Evolutionary conservation across 2,113 vertebrate genomes (phyloP).

Genomic region (Penelope pileata): DNA sequence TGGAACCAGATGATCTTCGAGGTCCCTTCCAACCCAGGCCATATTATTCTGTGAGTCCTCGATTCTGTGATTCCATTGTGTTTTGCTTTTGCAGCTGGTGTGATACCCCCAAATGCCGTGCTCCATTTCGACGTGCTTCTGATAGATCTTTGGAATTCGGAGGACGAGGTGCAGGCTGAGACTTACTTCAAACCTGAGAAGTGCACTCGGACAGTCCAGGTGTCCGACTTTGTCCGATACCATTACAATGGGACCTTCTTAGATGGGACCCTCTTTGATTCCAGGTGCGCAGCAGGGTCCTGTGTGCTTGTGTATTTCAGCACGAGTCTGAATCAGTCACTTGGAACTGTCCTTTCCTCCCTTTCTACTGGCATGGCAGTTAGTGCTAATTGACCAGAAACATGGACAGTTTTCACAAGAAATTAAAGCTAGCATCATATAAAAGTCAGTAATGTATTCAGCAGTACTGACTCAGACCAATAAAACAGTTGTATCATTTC

Average conservation of each 20-base stretch:
- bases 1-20: no score
- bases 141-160: constrained; percentile 92
- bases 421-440: not conserved
- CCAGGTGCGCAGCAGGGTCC: constrained; percentile 80
- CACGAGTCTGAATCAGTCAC: not conserved
- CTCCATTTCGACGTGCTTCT: constrained; percentile 96
- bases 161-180: constrained; percentile 88
- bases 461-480: not conserved
- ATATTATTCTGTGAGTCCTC: no score
- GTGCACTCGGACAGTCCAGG: constrained; percentile 88
- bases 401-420: not conserved
- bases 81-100: constrained; percentile 79
- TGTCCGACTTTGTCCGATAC: constrained; percentile 95
- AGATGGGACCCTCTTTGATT: constrained; percentile 97
- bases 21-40: no score
- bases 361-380: not conserved
- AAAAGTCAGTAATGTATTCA: not conserved
- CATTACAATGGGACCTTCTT: constrained; percentile 96
- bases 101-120: constrained; percentile 90
- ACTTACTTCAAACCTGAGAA: constrained; percentile 86
- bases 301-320: not conserved
- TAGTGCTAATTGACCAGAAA: not conserved
- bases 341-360: not conserved
- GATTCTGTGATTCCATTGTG: no score
- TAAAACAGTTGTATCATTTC: not conserved